A percentile compares a stretch with the other conserved stretches of the same genome.
These are phyloP conservation scores for Proisotoma minuta DNA, from an alignment of 2,888 invertebrate species.

Conservation along the genomic window DNA sequence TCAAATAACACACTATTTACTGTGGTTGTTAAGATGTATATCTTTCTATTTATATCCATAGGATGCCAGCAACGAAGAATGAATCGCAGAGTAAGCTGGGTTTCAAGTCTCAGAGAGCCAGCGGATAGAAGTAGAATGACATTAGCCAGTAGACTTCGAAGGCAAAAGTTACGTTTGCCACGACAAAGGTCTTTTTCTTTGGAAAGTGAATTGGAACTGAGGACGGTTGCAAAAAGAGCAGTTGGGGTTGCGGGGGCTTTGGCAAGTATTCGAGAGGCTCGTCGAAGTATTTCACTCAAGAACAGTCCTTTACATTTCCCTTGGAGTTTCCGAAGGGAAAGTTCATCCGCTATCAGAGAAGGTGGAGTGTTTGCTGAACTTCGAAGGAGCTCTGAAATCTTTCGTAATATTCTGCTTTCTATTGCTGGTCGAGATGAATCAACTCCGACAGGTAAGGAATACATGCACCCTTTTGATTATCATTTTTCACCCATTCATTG, in stretches of 20 bases:
- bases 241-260: slow-evolving; percentile 47
- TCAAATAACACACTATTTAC: no score
- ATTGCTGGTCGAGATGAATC: slow-evolving; percentile 50
- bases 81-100: slow-evolving; percentile 49
- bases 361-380: slow-evolving; percentile 52
- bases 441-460: slow-evolving; percentile 47
- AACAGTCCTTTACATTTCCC: slow-evolving; percentile 50
- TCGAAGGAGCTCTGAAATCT: slow-evolving; percentile 51
- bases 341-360: slow-evolving; percentile 48
- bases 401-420: slow-evolving; percentile 51
- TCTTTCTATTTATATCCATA: slow-evolving; percentile 8
- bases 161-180: slow-evolving; percentile 46
- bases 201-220: slow-evolving; percentile 49
- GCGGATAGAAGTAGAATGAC: slow-evolving; percentile 46
- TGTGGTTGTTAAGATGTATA: no score
- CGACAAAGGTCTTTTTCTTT: slow-evolving; percentile 51
- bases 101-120: slow-evolving; percentile 47
- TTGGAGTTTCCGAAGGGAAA: slow-evolving; percentile 46
- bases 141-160: slow-evolving; percentile 39
- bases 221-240: slow-evolving; percentile 47
- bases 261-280: slow-evolving; percentile 47
- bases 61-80: slow-evolving; percentile 45
- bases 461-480: background rate
- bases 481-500: background rate
- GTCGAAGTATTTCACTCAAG: slow-evolving; percentile 50